These are phyloP conservation scores for Diploptera punctata DNA, from an alignment of 2,888 invertebrate species.

Conservation along the genomic window DNA sequence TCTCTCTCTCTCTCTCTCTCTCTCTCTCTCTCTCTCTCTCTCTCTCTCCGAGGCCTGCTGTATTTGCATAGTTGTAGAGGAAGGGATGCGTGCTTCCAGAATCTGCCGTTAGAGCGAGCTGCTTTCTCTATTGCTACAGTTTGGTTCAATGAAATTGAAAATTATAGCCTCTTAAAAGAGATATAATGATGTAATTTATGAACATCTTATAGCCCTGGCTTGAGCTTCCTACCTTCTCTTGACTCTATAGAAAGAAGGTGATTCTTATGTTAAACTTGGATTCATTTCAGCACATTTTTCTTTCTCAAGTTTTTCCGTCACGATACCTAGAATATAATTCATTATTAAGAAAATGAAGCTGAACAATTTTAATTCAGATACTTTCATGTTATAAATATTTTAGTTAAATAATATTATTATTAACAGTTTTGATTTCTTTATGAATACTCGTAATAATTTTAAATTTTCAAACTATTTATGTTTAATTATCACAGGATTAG, in stretches of 20 bases:
- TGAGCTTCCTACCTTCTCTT: background rate
- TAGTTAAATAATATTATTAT: too few species aligned
- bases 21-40: too few species aligned
- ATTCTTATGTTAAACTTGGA: conserved; percentile 11
- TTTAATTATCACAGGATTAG: too few species aligned
- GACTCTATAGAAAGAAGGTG: background rate
- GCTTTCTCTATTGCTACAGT: background rate
- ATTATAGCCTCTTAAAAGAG: conserved; percentile 27
- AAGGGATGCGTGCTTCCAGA: conserved; percentile 12
- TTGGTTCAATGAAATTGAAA: conserved; percentile 28
- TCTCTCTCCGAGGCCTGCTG: background rate
- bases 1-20: background rate
- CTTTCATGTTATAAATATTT: too few species aligned
- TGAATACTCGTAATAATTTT: too few species aligned
- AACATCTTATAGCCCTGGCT: conserved; percentile 8
- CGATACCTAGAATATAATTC: conserved; percentile 12
- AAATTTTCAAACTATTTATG: too few species aligned
- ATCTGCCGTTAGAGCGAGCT: background rate
- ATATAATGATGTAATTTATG: conserved; percentile 24
- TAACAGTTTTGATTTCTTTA: too few species aligned
- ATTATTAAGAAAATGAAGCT: conserved; percentile 3
- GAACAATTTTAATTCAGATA: background rate
- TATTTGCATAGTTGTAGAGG: conserved; percentile 21
- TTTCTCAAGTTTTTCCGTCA: background rate
- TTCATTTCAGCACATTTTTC: background rate